Base-by-base conservation (phyloP, 2,797 vertebrate species). In the Merluccius polli region DNA sequence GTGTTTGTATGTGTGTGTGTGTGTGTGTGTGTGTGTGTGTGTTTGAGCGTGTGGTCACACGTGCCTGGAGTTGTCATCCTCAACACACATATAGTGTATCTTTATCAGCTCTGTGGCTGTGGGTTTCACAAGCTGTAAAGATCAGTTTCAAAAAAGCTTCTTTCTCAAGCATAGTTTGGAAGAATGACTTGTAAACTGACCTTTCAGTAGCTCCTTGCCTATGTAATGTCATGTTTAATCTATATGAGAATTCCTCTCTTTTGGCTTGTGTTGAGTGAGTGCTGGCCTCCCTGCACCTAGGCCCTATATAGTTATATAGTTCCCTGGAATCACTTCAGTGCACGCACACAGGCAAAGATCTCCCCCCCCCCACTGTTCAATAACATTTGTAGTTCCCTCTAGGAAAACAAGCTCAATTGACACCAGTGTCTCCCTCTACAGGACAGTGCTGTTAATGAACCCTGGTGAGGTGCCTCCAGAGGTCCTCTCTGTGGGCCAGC, bases 381-480 rank as follows among this genome's bases (percentile, higher is more conserved):
- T 4, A 76, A 9, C 67, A 48, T 21, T n/a, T 35, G 27, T 0
- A 15, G 5, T 12, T n/a, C 3, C 2, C 31, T 70, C 30, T 21
- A 21, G 16, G 31, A n/a, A 71, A 33, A 21, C 18, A 24, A n/a
- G 31, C 31, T 7, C 68, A 10, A 71, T 44, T 87, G 65, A 86
- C 41, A 0, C 4, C 48, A 41, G 59, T 79, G 72, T 86, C 21
- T 80, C n/a, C 38, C 36, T 70, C 73, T 78, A 52, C 86, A 98
- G 97, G 85, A 99, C 97, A 0, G 97, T 98, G 82, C 90, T 99
- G 74, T 85, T 99, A 90, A 93, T 99, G 92, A 98, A 98, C 88
- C 93, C 93, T 0, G 84, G 90, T 0, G 97, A 99, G 84, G 94
- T 99, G 29, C 96, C 96, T 3, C 83, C 89, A 0, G 95, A 97